Evolutionary conservation across 2,797 vertebrate genomes (phyloP).

Genomic region (Sebastes goodei): DNA sequence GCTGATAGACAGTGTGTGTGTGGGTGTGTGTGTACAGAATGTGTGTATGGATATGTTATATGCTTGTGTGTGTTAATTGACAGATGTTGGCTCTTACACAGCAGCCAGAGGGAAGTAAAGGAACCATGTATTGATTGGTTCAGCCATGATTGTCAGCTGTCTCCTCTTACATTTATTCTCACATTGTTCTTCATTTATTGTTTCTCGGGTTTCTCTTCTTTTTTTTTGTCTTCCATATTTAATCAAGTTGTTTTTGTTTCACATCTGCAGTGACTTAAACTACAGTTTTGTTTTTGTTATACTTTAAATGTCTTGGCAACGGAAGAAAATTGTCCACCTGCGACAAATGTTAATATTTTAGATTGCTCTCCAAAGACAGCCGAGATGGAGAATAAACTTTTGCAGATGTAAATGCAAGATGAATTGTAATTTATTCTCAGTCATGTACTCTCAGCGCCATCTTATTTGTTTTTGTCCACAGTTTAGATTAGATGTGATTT

Average conservation of each 20-base stretch:
- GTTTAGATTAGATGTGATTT: conserved; percentile 49
- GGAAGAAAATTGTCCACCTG: conserved; percentile 24
- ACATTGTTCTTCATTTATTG: conserved; percentile 5
- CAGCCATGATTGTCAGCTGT: conserved; percentile 45
- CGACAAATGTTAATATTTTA: conserved; percentile 24
- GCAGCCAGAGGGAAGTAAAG: conserved; percentile 53
- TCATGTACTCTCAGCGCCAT: conserved; percentile 39
- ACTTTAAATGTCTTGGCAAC: conserved; percentile 22
- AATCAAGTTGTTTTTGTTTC: not conserved
- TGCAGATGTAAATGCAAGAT: conserved; percentile 32
- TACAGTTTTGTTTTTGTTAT: not conserved
- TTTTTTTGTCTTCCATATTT: not conserved
- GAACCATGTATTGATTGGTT: conserved; percentile 43
- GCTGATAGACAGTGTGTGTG: conserved; percentile 33
- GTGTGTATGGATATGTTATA: conserved; percentile 21
- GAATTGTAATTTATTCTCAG: conserved; percentile 52
- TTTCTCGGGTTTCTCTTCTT: not conserved
- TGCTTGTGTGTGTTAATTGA: conserved; percentile 57
- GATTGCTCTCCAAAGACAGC: conserved; percentile 28
- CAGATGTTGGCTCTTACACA: conserved; percentile 52
- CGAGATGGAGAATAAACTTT: not conserved
- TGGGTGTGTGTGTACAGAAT: conserved; percentile 4
- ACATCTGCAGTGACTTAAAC: not conserved
- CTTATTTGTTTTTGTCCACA: conserved; percentile 56
- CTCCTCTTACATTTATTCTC: conserved; percentile 26